These are phyloP conservation scores for Strigops habroptila DNA, from an alignment of 2,113 vertebrate species.

Conservation along the genomic window DNA sequence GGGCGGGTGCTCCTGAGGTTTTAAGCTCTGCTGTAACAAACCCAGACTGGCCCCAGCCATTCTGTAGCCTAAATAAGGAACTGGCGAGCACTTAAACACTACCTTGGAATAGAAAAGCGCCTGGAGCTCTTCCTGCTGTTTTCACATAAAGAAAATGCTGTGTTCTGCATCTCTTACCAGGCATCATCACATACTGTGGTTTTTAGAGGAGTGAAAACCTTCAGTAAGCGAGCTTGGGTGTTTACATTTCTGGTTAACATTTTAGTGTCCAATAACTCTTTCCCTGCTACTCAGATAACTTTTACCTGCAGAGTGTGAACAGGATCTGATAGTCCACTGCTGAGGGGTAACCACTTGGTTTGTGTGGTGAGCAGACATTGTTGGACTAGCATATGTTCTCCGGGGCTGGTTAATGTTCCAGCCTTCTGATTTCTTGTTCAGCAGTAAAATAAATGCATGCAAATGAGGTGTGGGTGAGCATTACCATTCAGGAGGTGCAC, in stretches of 20 bases:
- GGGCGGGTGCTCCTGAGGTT: not conserved
- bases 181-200: rapidly evolving
- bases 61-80: not conserved
- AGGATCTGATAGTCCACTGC: rapidly evolving
- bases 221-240: rapidly evolving
- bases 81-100: rapidly evolving
- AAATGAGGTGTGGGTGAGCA: rapidly evolving
- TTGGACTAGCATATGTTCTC: rapidly evolving
- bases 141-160: rapidly evolving
- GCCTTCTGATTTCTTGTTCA: not conserved
- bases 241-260: rapidly evolving
- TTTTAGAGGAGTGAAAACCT: rapidly evolving
- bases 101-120: rapidly evolving
- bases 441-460: rapidly evolving
- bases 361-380: rapidly evolving
- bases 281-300: rapidly evolving
- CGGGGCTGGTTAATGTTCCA: rapidly evolving
- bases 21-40: not conserved
- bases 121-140: not conserved
- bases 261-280: rapidly evolving
- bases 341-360: rapidly evolving
- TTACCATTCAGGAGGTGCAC: rapidly evolving
- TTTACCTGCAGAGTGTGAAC: rapidly evolving
- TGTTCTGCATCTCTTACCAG: not conserved
- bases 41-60: not conserved